Conservation (phyloP, 2,797 vertebrate genomes). For the Sebastes baramenuke region DNA sequence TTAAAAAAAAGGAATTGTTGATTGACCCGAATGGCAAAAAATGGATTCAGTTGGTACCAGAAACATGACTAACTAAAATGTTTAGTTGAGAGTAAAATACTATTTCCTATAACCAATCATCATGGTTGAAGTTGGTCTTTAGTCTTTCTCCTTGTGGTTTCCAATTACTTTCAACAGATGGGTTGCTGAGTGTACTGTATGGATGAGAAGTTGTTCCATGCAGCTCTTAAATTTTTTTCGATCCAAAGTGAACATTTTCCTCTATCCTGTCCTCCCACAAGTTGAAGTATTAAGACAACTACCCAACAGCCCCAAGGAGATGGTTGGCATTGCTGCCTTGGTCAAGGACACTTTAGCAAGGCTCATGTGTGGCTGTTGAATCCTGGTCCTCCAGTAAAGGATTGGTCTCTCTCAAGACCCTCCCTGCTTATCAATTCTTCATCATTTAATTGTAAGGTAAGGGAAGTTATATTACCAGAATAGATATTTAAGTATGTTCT, state of each 20-base stretch:
- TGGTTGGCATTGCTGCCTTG: background rate
- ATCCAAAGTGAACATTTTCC: conserved; percentile 8
- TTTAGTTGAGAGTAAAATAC: background rate
- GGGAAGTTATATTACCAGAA: too few species aligned
- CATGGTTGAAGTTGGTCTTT: background rate
- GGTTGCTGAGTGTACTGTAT: background rate
- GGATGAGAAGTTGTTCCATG: background rate
- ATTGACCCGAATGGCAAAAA: background rate
- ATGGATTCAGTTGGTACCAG: background rate
- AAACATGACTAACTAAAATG: background rate
- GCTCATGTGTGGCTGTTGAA: background rate
- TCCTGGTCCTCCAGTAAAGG: background rate
- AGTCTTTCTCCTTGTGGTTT: background rate
- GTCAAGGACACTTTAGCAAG: background rate
- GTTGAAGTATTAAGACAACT: background rate
- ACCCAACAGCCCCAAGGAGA: background rate
- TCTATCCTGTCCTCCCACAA: background rate
- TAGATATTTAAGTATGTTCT: background rate
- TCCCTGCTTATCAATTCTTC: background rate
- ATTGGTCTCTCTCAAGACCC: background rate
- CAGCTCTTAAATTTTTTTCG: background rate
- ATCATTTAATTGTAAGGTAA: background rate
- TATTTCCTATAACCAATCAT: background rate
- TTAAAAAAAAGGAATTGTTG: background rate
- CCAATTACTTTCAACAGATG: background rate